These are phyloP conservation scores for Palythoa heliodiscus DNA, from an alignment of 92 coral and sea anemone species.

Conservation along the genomic window DNA sequence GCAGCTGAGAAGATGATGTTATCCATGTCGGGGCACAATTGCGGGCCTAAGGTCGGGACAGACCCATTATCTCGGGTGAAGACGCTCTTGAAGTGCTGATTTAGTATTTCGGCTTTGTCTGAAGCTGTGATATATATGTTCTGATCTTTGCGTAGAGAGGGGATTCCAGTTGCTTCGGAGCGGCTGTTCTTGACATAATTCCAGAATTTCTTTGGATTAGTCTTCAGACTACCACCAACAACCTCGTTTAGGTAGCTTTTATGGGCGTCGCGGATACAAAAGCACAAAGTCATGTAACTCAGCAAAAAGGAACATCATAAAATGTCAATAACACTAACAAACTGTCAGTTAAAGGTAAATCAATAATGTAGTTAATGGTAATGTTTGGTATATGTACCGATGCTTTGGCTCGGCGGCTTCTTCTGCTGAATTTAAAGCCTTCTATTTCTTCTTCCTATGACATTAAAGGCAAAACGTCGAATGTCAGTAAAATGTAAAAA, in stretches of 20 bases:
- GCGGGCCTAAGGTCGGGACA: not conserved
- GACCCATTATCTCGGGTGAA: not conserved
- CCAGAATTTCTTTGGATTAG: too few species aligned
- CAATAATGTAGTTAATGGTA: not conserved
- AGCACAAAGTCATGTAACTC: too few species aligned
- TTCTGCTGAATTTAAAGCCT: constrained; percentile 84
- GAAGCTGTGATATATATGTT: not conserved
- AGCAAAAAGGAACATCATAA: not conserved
- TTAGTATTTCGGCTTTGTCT: constrained; percentile 51
- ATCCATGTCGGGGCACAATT: not conserved
- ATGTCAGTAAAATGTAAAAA: not conserved
- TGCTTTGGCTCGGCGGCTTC: constrained; percentile 77
- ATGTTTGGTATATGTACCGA: constrained; percentile 6
- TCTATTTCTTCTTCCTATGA: constrained; percentile 66
- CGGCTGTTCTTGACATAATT: too few species aligned
- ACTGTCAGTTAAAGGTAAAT: not conserved
- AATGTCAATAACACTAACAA: too few species aligned
- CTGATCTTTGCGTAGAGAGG: too few species aligned
- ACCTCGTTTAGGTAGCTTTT: too few species aligned
- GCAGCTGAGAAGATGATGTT: not conserved
- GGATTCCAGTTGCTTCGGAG: too few species aligned
- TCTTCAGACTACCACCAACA: too few species aligned
- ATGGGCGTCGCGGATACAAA: too few species aligned
- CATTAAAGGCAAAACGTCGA: not conserved
- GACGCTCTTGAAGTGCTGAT: constrained; percentile 10